A percentile compares a stretch with the other conserved stretches of the same genome.
Evolutionary conservation across 1,140 invertebrate species (phyloP).

Genomic region (Glomeris maerens): DNA sequence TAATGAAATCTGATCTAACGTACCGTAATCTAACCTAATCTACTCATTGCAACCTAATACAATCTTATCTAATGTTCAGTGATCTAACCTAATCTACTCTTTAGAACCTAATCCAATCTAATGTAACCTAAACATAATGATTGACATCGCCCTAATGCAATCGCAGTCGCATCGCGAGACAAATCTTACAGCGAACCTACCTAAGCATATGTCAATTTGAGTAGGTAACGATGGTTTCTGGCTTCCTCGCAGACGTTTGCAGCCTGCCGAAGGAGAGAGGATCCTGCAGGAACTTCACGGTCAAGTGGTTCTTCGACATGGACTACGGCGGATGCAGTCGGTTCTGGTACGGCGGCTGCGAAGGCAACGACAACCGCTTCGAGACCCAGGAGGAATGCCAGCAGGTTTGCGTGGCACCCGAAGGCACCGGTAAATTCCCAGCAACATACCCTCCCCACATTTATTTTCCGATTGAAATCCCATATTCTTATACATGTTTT

Average conservation of each 20-base stretch:
- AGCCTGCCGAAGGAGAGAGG: slow-evolving; percentile 57
- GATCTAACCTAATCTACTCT: too few relatives aligned
- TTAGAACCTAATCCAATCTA: too few relatives aligned
- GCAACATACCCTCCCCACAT: neutral
- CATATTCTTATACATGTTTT: neutral
- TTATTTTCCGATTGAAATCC: neutral
- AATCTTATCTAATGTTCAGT: too few relatives aligned
- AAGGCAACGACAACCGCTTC: slow-evolving; percentile 81
- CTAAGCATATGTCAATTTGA: neutral
- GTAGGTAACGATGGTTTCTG: too few relatives aligned
- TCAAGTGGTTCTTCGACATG: slow-evolving; percentile 78
- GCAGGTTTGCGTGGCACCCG: slow-evolving; percentile 65
- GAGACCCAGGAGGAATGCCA: slow-evolving; percentile 71
- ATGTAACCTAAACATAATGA: too few relatives aligned
- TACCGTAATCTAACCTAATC: too few relatives aligned
- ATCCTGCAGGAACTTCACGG: slow-evolving; percentile 62
- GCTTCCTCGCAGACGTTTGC: slow-evolving; percentile 45
- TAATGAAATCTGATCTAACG: too few relatives aligned
- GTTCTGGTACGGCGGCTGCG: slow-evolving; percentile 92
- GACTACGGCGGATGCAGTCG: slow-evolving; percentile 74
- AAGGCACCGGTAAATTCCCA: slow-evolving; percentile 50
- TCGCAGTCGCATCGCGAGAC: slow-evolving; percentile 21
- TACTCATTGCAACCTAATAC: too few relatives aligned
- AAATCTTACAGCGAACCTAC: neutral
- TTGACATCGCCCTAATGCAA: too few relatives aligned